Percentiles rank a stretch among this genome's conserved stretches.
Conservation (phyloP, 2,113 vertebrate species). For the Hippocampus mohnikei region DNA sequence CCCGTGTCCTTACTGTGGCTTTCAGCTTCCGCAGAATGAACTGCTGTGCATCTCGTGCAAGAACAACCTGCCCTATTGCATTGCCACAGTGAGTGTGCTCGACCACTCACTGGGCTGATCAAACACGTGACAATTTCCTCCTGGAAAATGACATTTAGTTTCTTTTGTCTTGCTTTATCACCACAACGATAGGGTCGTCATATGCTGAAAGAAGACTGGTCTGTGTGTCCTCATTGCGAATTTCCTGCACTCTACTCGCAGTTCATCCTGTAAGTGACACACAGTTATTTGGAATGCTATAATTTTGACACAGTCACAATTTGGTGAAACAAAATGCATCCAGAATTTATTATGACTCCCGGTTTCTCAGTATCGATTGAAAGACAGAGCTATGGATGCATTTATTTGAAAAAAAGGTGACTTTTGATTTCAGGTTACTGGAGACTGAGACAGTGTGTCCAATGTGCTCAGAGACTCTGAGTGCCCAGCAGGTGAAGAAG, state of each 20-base stretch:
- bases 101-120: not conserved
- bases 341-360: no score
- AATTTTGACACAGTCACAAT: not conserved
- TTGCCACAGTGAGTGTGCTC: conserved; percentile 78
- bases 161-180: not conserved
- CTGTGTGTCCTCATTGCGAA: conserved; percentile 85
- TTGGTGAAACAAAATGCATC: not conserved
- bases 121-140: not conserved
- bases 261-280: conserved; percentile 79
- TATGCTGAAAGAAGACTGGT: conserved; percentile 92
- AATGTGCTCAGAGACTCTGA: conserved; percentile 88
- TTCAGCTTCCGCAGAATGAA: conserved; percentile 85
- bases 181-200: conserved; percentile 81
- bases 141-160: not conserved
- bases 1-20: conserved; percentile 85
- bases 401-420: not conserved
- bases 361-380: not conserved
- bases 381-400: not conserved
- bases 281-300: not conserved
- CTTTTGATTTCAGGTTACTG: conserved; percentile 74
- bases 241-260: conserved; percentile 90
- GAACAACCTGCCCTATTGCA: conserved; percentile 93
- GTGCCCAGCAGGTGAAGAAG: conserved; percentile 73
- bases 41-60: conserved; percentile 91
- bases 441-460: conserved; percentile 84